Evolutionary conservation across 1,140 invertebrate species (phyloP).

Genomic region (Trichonephila inaurata): DNA sequence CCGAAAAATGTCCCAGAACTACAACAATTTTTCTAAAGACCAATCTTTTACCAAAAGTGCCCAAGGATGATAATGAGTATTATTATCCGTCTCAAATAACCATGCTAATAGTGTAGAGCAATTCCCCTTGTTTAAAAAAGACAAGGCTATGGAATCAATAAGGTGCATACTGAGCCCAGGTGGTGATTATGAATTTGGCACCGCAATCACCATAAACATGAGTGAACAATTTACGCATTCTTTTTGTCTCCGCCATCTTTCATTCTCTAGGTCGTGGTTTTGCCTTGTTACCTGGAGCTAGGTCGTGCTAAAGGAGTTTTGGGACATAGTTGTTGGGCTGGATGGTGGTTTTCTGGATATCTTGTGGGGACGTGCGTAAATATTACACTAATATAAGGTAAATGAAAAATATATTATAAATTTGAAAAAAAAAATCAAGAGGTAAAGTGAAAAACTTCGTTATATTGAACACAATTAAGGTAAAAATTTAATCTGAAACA

Average conservation of each 20-base stretch:
- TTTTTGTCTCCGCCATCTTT: slow-evolving; percentile 34
- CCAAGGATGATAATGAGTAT: slow-evolving; percentile 37
- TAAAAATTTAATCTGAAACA: too few species aligned
- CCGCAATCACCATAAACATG: slow-evolving; percentile 75
- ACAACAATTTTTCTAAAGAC: slow-evolving; percentile 49
- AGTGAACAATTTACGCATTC: slow-evolving; percentile 64
- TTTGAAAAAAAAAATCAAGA: too few species aligned
- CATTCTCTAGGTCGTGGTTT: not conserved
- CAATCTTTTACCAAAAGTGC: slow-evolving; percentile 33
- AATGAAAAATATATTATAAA: too few species aligned
- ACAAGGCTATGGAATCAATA: not conserved
- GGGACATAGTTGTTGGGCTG: slow-evolving; percentile 1
- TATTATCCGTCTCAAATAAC: slow-evolving; percentile 25
- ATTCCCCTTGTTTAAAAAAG: slow-evolving; percentile 44
- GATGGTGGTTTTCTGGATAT: not conserved
- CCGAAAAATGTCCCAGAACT: slow-evolving; percentile 52
- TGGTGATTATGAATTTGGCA: slow-evolving; percentile 57
- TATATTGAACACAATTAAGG: too few species aligned
- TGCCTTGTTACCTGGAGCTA: slow-evolving; percentile 54
- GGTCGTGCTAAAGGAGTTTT: slow-evolving; percentile 67
- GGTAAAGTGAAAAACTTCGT: too few species aligned
- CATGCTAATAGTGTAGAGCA: slow-evolving; percentile 21
- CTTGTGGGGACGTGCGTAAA: not conserved
- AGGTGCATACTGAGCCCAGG: slow-evolving; percentile 15
- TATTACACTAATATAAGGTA: not conserved